Evolutionary conservation across 2,113 vertebrate genomes (phyloP).

Genomic region (Heloderma charlesbogerti): DNA sequence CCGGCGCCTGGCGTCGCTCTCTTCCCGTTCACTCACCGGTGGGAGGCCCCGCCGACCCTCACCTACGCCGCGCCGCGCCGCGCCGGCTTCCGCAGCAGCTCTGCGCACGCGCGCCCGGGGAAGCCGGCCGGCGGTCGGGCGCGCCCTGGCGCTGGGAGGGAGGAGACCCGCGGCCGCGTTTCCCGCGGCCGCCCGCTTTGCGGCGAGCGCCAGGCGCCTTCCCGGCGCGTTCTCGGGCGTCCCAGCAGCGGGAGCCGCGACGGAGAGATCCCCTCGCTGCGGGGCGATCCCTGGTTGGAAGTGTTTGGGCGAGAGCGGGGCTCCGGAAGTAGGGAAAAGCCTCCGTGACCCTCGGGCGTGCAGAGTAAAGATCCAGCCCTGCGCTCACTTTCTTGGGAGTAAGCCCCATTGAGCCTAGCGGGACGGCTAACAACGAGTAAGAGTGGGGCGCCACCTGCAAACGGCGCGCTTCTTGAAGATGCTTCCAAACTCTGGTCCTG

Average conservation of each 20-base stretch:
- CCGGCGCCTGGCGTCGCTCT: slow-evolving; percentile 2
- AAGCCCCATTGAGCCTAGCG: not conserved
- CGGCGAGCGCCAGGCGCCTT: not conserved
- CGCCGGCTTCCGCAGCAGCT: slow-evolving; percentile 62
- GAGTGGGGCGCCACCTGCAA: not conserved
- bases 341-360: not conserved
- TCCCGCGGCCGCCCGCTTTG: not conserved
- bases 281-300: not conserved
- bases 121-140: rapidly evolving
- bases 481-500: no score
- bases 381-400: not conserved
- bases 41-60: slow-evolving; percentile 2
- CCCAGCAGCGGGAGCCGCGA: not conserved
- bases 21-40: slow-evolving; percentile 46
- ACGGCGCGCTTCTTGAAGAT: not conserved
- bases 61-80: slow-evolving; percentile 13
- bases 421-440: not conserved
- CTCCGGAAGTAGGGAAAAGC: not conserved
- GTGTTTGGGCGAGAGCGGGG: not conserved
- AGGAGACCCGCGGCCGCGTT: not conserved
- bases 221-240: not conserved
- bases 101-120: slow-evolving; percentile 12
- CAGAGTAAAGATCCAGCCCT: not conserved
- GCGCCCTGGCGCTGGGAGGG: not conserved
- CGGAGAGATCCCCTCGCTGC: no score